Evolutionary conservation across 2,888 invertebrate genomes (phyloP), one percentile per base, ranked within the genome.

Genomic region (Stegophylla sp.): DNA sequence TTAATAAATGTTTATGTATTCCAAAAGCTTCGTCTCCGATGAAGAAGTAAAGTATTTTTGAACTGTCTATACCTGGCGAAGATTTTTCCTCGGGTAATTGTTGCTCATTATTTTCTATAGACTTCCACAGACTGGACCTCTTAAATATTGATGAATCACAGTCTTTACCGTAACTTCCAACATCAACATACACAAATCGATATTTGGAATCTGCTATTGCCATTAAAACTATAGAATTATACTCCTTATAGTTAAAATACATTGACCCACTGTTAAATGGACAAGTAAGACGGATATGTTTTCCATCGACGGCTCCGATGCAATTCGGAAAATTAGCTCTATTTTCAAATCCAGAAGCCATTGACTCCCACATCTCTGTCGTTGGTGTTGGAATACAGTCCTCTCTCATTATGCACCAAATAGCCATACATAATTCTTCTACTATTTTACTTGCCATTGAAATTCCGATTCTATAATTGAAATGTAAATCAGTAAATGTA

Each of bases 131-230:
- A 45, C 75, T 83, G 7, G 34, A 34, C 20, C 61, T 45, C 71
- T 77, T 64, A 77, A 85, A 84, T 28, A 85, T 82, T n/a, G 84
- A 85, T 12, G 85, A 85, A 83, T 86, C 85, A 84, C 85, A 85
- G 82, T 84, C 84, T 72, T 83, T 84, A 9, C 85, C 85, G 83
- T 84, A 84, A 67, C 83, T 83, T 53, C 86, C 85, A 82, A 85
- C 84, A 83, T 85, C 84, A 26, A 85, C 84, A 61, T 84, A 82
- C 43, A 84, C 84, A 64, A 83, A 83, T 53, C 34, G 63, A 26
- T 82, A 82, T 53, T 82, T 56, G 41, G 73, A 26, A 81, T 83
- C 83, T 43, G 69, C 75, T 15, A 83, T 67, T 66, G 76, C 82
- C 82, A 83, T 82, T 13, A 83, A 51, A 41, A 71, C 53, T 13